Conservation (phyloP, 2,113 vertebrate genomes). For the Taurulus bubalis region DNA sequence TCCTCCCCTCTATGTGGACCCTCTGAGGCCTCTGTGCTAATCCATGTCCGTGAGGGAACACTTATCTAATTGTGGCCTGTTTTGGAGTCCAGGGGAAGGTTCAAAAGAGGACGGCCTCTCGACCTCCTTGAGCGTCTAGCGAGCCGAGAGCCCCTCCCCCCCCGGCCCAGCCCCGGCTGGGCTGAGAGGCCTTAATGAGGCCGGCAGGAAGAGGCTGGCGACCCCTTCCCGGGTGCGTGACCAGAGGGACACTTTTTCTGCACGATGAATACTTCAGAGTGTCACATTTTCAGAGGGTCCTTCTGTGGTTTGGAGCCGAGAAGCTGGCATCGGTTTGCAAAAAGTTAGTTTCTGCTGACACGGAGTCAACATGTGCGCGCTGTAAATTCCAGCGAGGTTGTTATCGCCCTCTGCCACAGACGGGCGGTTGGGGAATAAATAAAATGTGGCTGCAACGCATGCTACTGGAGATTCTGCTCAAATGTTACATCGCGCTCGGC, state of each 20-base stretch:
- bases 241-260: not conserved
- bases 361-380: not conserved
- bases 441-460: not conserved
- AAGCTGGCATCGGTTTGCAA: conserved; percentile 8
- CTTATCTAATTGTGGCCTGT: conserved; percentile 48
- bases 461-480: not conserved
- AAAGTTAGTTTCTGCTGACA: conserved; percentile 23
- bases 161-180: not conserved
- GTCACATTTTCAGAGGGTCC: not conserved
- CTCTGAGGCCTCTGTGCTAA: conserved; percentile 27
- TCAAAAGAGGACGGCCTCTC: conserved; percentile 19
- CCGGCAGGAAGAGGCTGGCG: not conserved
- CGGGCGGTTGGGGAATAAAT: conserved; percentile 5
- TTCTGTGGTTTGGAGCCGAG: conserved; percentile 16
- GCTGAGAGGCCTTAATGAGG: conserved; percentile 9
- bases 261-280: not conserved
- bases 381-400: conserved; percentile 37
- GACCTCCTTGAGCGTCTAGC: not conserved
- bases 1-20: not conserved
- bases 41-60: conserved; percentile 39
- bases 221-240: not conserved
- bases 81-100: conserved; percentile 25
- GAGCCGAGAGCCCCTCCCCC: not conserved
- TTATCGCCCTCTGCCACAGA: conserved; percentile 12
- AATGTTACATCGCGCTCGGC: not conserved